phyloP scores from a whole-genome alignment of 2,113 vertebrate species.

The Hyperopisus bebe region DNA sequence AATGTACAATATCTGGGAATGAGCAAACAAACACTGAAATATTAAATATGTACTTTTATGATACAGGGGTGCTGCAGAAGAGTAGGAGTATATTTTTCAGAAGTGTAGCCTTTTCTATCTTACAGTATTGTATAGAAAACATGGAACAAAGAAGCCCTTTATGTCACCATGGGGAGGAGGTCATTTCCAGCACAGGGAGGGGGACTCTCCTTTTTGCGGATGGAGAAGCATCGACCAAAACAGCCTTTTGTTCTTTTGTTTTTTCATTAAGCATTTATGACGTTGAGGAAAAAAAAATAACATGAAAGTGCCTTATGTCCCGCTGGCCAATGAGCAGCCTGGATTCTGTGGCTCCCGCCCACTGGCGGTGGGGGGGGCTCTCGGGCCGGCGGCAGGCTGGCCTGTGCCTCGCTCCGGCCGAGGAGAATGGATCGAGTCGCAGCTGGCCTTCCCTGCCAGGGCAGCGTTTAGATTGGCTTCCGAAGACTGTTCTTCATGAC shows the following conservation, averaged over 20 bases:
- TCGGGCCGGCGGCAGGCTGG: background rate
- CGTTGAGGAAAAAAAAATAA: slow-evolving; percentile 57
- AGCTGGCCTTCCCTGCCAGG: background rate
- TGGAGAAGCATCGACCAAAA: slow-evolving; percentile 68
- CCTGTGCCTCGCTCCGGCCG: background rate
- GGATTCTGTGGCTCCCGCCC: slow-evolving; percentile 60
- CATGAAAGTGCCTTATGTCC: slow-evolving; percentile 87
- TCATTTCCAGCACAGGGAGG: background rate
- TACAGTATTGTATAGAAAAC: slow-evolving; percentile 84
- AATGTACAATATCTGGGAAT: slow-evolving; percentile 70
- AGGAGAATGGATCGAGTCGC: background rate
- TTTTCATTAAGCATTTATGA: slow-evolving; percentile 76
- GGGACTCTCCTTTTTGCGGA: background rate
- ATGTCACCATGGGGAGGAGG: slow-evolving; percentile 68
- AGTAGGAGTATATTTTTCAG: slow-evolving; percentile 85
- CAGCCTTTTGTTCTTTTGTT: slow-evolving; percentile 65
- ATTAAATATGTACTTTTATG: slow-evolving; percentile 77
- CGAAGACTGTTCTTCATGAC: background rate
- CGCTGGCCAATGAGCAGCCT: slow-evolving; percentile 70
- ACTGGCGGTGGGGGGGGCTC: background rate
- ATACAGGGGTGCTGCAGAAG: slow-evolving; percentile 82
- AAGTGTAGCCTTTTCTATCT: slow-evolving; percentile 87
- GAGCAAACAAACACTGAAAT: slow-evolving; percentile 53
- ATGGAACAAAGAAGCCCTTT: slow-evolving; percentile 89
- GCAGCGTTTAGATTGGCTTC: background rate